Base-by-base conservation (phyloP, 2,888 invertebrate genomes). In the Heliconius ethilla region DNA sequence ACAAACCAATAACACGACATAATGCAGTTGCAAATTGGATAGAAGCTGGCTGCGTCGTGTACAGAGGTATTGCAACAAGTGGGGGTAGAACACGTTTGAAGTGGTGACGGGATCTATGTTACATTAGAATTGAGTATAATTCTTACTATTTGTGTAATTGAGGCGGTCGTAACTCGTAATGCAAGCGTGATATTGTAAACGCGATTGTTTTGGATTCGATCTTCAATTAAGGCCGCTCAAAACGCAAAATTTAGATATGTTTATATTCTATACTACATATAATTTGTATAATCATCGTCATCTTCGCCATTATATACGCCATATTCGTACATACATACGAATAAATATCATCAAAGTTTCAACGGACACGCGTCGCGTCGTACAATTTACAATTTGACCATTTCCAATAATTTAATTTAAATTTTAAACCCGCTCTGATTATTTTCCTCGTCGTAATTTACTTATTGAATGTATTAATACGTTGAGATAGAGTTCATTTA, bases 1-100 rank as follows among this genome's bases (percentile, higher is more conserved):
- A 70, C 75, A 81, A 77, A 80, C 80, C 78, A 81, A 80, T 81
- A 75, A 80, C 77, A 79, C 75, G 78, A 73, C 69, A 78, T 80
- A 80, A 80, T 79, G 72, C 75, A 59, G 70, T 75, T 73, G 78
- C 78, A 80, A 80, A 80, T 80, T 81, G 81, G 78, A 78, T 78
- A 40, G 75, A 29, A 62, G 18, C 33, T 73, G 63, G 33, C 65
- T 78, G 75, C 51, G 74, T 66, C 65, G 22, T 69, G 75, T 62
- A 59, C 65, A 11, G 55, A 65, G 70, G 74, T 66, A 59, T 25
- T 67, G n/a, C 37, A 67, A 37, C 59, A 15, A 45, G 10, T 62
- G n/a, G n/a, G n/a, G 0, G 11, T 62, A 25, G n/a, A 62, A 62
- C 11, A n/a, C 59, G 4, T 59, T n/a, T 22, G 59, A 10, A 59